Base-by-base conservation (phyloP, 2,797 vertebrate species). In the Ceyx erithaca region DNA sequence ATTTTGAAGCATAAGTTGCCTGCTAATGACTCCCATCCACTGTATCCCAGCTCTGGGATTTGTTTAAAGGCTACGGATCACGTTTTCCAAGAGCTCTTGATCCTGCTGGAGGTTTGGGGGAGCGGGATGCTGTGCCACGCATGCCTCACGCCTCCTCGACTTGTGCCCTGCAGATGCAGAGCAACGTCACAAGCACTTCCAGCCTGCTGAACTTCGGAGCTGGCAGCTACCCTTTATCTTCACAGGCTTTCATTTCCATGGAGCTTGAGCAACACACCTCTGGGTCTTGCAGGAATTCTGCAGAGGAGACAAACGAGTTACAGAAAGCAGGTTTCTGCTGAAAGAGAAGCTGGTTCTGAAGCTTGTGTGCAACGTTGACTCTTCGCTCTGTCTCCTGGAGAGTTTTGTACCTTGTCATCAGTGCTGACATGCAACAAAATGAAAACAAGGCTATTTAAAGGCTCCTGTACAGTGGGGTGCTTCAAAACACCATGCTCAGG, bases 371-470 rank as follows among this genome's bases (percentile, higher is more conserved):
- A 61, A 63, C 8, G 31, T 25, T 28, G 25, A 19, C 55, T 30
- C 70, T 59, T 67, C n/a, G 1, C 85, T 93, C 93, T 9, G 0
- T 31, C 67, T 62, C 89, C 92, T 8, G 20, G 87, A 58, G 93
- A 87, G 89, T 85, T 91, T 85, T 88, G 80, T 90, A 78, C 72
- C 76, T 82, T 88, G 66, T 93, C 94, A 86, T 82, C 83, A 45
- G 92, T 82, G 30, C 93, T 85, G 90, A 85, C 80, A 86, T 3
- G n/a, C 80, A 91, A 89, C 94, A 84, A 82, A 80, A 71, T 43
- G 91, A 64, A 68, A 80, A 93, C 83, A 64, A 85, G 75, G 82
- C 69, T 85, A 26, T 35, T 55, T 69, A 77, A 86, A 80, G 86
- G 90, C n/a, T 76, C 49, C 64, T 1, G 6, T 58, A 19, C 64